phyloP scores from a whole-genome alignment of 2,888 invertebrate genomes.

The Gymnoscelis rufifasciata region DNA sequence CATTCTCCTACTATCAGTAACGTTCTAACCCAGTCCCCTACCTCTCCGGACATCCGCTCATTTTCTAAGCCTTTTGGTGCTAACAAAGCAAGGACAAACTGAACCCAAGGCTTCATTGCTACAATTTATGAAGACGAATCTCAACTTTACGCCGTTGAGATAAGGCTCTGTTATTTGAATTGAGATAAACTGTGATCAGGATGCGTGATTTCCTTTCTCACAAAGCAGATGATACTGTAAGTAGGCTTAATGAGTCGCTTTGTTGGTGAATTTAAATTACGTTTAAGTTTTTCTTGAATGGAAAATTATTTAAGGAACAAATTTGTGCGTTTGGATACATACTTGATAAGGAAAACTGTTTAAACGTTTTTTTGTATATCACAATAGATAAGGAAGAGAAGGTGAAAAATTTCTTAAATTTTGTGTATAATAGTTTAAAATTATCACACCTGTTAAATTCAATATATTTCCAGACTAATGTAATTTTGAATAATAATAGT shows the following conservation, averaged over 20 bases:
- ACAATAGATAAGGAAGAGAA: no score
- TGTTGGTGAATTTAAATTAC: background rate
- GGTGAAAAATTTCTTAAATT: no score
- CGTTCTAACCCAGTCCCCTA: no score
- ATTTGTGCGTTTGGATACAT: no score
- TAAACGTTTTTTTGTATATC: no score
- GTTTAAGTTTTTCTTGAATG: background rate
- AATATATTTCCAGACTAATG: no score
- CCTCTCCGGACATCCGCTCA: constrained; percentile 18
- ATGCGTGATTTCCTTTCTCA: constrained; percentile 2
- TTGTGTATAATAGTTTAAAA: no score
- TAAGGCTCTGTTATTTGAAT: background rate
- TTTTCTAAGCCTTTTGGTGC: constrained; percentile 12
- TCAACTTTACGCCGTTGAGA: background rate
- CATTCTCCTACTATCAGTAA: no score
- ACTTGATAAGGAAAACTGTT: no score
- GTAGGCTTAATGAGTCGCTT: background rate
- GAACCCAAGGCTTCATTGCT: background rate
- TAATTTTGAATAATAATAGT: no score
- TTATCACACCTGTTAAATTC: no score
- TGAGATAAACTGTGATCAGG: background rate
- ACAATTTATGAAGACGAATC: background rate
- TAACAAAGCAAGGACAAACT: constrained; percentile 2
- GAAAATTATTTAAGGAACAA: no score
- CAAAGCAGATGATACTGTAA: background rate